phyloP scores from a whole-genome alignment of 1,140 invertebrate species.

The Nasonia longicornis region DNA sequence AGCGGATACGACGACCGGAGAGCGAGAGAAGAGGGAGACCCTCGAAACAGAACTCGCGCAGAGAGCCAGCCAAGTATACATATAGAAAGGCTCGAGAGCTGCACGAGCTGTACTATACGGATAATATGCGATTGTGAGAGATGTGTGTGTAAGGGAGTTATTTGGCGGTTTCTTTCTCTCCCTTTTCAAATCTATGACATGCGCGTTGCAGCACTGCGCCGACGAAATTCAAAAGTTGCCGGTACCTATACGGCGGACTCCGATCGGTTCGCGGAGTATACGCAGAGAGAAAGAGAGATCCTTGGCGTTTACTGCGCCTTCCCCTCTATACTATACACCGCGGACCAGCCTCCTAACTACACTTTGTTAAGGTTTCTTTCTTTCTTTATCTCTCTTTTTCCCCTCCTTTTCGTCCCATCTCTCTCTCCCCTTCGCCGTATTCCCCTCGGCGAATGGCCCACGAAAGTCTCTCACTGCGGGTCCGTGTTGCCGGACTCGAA shows the following conservation, averaged over 20 bases:
- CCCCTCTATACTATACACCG: background rate
- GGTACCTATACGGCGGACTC: background rate
- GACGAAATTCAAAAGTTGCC: background rate
- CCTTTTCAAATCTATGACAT: too few species aligned
- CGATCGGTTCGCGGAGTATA: background rate
- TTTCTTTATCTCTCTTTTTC: constrained; percentile 25
- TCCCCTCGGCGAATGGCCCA: constrained; percentile 32
- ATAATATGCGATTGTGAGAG: background rate
- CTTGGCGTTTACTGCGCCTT: constrained; percentile 12
- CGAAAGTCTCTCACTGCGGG: constrained; percentile 22
- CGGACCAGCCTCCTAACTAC: constrained; percentile 18
- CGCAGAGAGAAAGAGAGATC: background rate
- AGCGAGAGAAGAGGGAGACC: background rate
- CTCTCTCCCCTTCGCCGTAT: background rate
- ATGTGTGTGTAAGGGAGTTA: background rate
- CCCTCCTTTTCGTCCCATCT: background rate
- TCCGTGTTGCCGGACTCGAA: constrained; percentile 8
- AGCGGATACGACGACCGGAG: background rate
- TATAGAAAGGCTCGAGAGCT: background rate
- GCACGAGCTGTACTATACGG: background rate
- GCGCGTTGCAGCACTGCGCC: too few species aligned
- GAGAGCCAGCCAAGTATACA: background rate
- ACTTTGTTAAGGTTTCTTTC: constrained; percentile 40
- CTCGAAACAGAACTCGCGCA: background rate
- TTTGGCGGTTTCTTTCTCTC: too few species aligned